A percentile compares a stretch with the other conserved stretches of the same genome.
Conservation (phyloP, 1,140 invertebrate species). For the Laodelphax striatellus region DNA sequence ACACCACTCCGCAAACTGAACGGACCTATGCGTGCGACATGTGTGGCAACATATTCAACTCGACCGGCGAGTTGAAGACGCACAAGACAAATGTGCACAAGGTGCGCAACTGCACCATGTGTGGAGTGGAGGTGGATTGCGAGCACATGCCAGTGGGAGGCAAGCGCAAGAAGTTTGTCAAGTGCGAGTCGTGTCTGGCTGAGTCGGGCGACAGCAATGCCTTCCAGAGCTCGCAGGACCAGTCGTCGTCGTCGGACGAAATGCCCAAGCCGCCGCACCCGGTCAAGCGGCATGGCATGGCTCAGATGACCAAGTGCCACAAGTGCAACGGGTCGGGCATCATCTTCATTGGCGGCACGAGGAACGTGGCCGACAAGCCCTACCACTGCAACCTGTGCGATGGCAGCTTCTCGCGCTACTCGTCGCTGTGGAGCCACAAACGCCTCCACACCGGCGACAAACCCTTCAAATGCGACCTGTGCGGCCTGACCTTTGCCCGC, state of each 20-base stretch:
- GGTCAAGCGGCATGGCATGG: constrained; percentile 66
- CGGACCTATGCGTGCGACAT: constrained; percentile 25
- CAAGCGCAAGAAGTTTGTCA: constrained; percentile 25
- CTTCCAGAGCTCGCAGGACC: not conserved
- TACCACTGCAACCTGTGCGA: constrained; percentile 81
- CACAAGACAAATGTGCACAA: constrained; percentile 23
- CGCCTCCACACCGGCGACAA: constrained; percentile 77
- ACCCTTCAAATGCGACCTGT: constrained; percentile 84
- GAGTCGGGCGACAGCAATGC: not conserved
- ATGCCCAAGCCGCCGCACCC: constrained; percentile 56
- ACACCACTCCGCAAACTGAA: constrained; percentile 12
- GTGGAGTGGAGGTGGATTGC: constrained; percentile 33
- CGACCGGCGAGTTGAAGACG: constrained; percentile 25
- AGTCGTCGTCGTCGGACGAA: constrained; percentile 8
- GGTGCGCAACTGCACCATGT: constrained; percentile 35
- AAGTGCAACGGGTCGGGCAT: constrained; percentile 79
- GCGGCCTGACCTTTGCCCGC: constrained; percentile 85
- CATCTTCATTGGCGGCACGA: constrained; percentile 50
- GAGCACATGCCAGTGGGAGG: constrained; percentile 29
- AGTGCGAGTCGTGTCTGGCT: constrained; percentile 24
- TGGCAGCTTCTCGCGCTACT: constrained; percentile 45
- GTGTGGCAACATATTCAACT: constrained; percentile 24
- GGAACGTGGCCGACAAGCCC: constrained; percentile 49
- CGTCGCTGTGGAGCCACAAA: constrained; percentile 75
- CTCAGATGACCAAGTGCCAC: constrained; percentile 72